These are phyloP conservation scores for Serripes groenlandicus DNA, from an alignment of 2,888 invertebrate species.

Conservation along the genomic window DNA sequence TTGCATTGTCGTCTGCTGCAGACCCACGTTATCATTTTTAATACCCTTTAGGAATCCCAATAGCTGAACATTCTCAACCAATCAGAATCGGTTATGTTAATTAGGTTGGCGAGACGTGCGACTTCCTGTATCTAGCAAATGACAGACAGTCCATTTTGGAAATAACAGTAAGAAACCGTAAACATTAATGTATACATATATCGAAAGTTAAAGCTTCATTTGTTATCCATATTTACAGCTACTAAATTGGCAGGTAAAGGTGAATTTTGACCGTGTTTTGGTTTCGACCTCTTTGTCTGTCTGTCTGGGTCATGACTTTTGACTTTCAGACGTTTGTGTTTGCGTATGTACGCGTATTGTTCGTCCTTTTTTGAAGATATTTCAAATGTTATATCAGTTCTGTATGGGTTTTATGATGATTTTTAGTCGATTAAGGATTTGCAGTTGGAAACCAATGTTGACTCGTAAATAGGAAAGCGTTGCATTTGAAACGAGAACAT, in stretches of 20 bases:
- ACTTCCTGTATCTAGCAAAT: constrained; percentile 7
- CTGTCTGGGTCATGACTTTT: constrained; percentile 15
- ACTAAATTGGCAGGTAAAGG: not conserved
- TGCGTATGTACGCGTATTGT: constrained; percentile 24
- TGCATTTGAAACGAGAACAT: not conserved
- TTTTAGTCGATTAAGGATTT: not conserved
- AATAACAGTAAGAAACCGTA: constrained; percentile 38
- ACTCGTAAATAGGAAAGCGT: not conserved
- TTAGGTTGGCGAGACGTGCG: constrained; percentile 14
- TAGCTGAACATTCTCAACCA: constrained; percentile 4
- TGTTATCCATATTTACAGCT: not conserved
- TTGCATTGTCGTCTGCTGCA: no score
- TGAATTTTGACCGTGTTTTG: no score
- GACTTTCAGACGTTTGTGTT: constrained; percentile 32
- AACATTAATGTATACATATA: constrained; percentile 26
- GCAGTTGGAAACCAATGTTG: not conserved
- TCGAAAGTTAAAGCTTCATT: constrained; percentile 3
- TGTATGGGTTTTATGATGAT: not conserved
- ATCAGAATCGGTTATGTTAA: constrained; percentile 42
- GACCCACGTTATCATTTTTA: no score
- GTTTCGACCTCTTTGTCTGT: constrained; percentile 40
- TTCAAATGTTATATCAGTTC: not conserved
- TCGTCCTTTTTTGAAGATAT: not conserved
- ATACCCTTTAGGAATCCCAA: constrained; percentile 24
- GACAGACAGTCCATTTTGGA: constrained; percentile 23